Evolutionary conservation across 2,888 invertebrate species (phyloP), one percentile per base, ranked within the genome.

Genomic region (Trisateles emortualis): DNA sequence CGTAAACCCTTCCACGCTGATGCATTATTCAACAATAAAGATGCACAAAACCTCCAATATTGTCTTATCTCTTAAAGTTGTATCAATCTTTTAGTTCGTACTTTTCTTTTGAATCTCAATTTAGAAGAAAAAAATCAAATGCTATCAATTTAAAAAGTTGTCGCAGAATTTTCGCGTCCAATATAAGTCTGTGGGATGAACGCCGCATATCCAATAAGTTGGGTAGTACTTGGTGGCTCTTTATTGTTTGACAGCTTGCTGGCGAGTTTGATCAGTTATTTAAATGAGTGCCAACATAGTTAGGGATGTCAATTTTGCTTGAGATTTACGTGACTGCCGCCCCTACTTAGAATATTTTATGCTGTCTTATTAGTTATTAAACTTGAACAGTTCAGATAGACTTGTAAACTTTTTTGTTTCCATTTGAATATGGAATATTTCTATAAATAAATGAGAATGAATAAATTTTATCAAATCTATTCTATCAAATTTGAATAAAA

Each of bases 261-360:
- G 73, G 67, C 66, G 78, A 82, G 78, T 85, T 85, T 83, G 84
- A 90, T 87, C 85, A 84, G 82, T 80, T 87, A 90, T 89, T 90
- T 86, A 88, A 89, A 90, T 89, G 80, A 87, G 78, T 72, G 70
- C 66, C 80, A 83, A 86, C 81, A 74, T 79, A 78, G 84, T 87
- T 84, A 86, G 74, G 74, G 79, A 78, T 83, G 87, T 86, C 87
- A 88, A 87, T 86, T 84, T 85, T 79, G n/a, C 74, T 77, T 74
- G 68, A 77, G 73, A 66, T 80, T 81, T 79, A 84, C 84, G 83
- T 84, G 83, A 79, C 79, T 72, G 48, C 59, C 44, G 59, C 58
- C 64, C 60, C 48, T 66, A 49, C 39, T 45, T 39, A 54, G 60
- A 66, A 64, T 76, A 74, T 79, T n/a, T 78, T 72, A 76, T 76